Evolutionary conservation across 1,140 invertebrate species (phyloP).

Genomic region (Euglossa dilemma): DNA sequence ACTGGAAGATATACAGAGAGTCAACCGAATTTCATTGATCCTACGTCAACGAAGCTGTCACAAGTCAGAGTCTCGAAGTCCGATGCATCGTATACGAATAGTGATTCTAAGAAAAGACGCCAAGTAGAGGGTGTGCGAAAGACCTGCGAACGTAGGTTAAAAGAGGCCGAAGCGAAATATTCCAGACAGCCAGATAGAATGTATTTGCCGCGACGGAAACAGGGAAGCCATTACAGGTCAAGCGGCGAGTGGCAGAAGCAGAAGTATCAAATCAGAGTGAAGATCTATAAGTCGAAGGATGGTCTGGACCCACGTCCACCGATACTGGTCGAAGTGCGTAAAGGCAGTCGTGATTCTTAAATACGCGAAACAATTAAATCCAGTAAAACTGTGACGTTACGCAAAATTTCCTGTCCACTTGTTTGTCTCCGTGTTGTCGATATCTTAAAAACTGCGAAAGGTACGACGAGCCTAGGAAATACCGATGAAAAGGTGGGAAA

Average conservation of each 20-base stretch:
- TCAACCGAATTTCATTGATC: neutral
- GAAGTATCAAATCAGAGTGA: constrained; percentile 47
- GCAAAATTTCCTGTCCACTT: neutral
- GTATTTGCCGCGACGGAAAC: neutral
- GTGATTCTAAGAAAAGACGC: too few species aligned
- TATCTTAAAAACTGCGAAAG: neutral
- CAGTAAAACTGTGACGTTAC: too few species aligned
- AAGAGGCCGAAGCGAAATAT: too few species aligned
- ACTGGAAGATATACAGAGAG: neutral
- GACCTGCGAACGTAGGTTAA: too few species aligned
- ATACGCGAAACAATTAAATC: neutral
- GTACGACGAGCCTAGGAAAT: too few species aligned
- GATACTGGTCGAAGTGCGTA: constrained; percentile 1
- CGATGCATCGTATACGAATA: too few species aligned
- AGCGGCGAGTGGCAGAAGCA: constrained; percentile 44
- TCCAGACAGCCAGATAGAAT: neutral
- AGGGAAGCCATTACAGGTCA: neutral
- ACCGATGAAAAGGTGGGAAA: neutral
- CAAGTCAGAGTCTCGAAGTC: too few species aligned
- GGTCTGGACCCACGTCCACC: constrained; percentile 46
- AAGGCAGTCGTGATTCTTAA: neutral
- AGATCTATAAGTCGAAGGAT: constrained; percentile 44
- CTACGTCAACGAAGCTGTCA: too few species aligned
- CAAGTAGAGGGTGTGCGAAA: too few species aligned
- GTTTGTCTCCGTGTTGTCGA: neutral